Evolutionary conservation across 2,888 invertebrate genomes (phyloP), one percentile per base, ranked within the genome.

Genomic region (Poecilobothrus nobilitatus): DNA sequence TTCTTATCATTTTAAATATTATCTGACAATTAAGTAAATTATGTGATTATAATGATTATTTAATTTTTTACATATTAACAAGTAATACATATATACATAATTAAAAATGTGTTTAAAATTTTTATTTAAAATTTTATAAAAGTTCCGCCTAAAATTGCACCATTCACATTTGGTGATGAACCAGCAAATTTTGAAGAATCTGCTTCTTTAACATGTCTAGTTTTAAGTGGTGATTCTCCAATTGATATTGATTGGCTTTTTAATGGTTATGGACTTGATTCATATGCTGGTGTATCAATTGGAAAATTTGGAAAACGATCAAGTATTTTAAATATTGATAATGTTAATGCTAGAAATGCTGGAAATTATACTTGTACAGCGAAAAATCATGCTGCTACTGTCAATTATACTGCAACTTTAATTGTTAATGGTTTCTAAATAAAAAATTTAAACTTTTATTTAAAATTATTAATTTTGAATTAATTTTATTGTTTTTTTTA

Each of bases 121-220:
- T 27, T 27, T 27, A 27, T 27, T 27, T 27, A 4, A 4, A 27
- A 4, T 4, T 27, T 27, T 4, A 4, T 37, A n/a, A 37, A 9
- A 92, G 93, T 89, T 84, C 86, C 88, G 78, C 92, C 92, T 73
- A 88, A 90, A 84, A 87, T 90, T 76, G 86, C 87, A 76, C 89
- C 90, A 75, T 92, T 92, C 81, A 83, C 87, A 74, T 92, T 92
- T 79, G 91, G 90, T 76, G 89, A 89, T 74, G 87, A 87, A 74
- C 87, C 89, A 68, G 85, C 87, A 75, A 89, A 88, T 81, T 86
- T 87, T 73, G 90, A 89, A 73, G 89, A 90, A 78, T 87, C 88
- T 75, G 86, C 88, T 70, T 88, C 88, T 71, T 84, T 88, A 70
- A 87, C 87, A 72, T 91, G 91, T 80, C 86, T 88, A 64, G 87